phyloP scores from a whole-genome alignment of 2,888 invertebrate species.

The Drosophila kuntzei region DNA sequence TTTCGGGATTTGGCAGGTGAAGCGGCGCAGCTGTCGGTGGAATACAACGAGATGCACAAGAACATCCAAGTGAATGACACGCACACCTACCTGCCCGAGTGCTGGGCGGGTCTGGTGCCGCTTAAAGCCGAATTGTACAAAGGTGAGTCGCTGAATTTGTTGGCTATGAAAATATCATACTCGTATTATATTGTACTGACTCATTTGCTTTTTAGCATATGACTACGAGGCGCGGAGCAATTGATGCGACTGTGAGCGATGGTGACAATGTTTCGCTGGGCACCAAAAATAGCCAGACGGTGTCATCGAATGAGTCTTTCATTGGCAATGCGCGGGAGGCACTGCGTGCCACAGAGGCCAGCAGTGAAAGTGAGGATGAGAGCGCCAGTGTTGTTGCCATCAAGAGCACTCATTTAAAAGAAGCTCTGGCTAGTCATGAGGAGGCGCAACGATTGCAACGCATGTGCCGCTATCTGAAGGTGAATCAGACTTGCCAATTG shows the following conservation, averaged over 20 bases:
- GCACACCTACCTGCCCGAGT: constrained; percentile 96
- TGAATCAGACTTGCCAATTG: constrained; percentile 54
- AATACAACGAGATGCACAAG: constrained; percentile 90
- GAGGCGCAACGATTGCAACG: constrained; percentile 94
- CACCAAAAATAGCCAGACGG: constrained; percentile 75
- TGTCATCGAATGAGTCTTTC: constrained; percentile 81
- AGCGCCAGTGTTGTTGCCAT: constrained; percentile 81
- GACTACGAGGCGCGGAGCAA: constrained; percentile 93
- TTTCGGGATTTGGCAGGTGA: constrained; percentile 86
- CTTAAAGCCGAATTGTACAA: constrained; percentile 94
- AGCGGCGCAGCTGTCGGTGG: constrained; percentile 89
- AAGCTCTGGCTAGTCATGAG: constrained; percentile 93
- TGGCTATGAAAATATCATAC: constrained; percentile 1
- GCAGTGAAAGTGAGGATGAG: constrained; percentile 80
- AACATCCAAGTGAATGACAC: constrained; percentile 91
- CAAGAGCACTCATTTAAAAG: constrained; percentile 94
- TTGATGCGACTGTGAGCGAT: constrained; percentile 87
- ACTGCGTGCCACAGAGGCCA: constrained; percentile 80
- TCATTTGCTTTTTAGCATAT: constrained; percentile 88
- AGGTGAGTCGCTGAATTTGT: constrained; percentile 84
- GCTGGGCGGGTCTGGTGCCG: constrained; percentile 95
- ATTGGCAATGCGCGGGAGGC: constrained; percentile 85
- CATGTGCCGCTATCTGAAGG: constrained; percentile 90
- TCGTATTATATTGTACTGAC: neutral
- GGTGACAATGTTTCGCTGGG: constrained; percentile 74